Conservation (phyloP, 1,140 invertebrate species). For the Bombus balteatus region DNA sequence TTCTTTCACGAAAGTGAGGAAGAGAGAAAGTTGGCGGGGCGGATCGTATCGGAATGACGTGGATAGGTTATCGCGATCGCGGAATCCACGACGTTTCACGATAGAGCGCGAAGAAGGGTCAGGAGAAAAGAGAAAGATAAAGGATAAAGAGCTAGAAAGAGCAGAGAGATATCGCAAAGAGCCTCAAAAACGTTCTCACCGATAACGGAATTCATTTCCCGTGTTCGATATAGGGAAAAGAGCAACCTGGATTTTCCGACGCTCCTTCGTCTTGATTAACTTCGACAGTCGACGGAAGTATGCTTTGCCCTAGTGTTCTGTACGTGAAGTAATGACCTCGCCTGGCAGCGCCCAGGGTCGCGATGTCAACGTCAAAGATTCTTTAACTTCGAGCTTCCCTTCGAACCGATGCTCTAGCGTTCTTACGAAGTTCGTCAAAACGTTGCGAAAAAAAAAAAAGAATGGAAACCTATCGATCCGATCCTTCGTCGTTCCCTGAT, state of each 20-base stretch:
- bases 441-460: no score
- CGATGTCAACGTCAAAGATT: conserved; percentile 18
- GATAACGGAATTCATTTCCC: conserved; percentile 55
- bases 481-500: background rate
- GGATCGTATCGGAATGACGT: background rate
- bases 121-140: conserved; percentile 2
- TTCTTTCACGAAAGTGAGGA: background rate
- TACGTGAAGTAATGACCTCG: background rate
- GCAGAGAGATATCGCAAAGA: background rate
- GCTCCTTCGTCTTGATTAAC: conserved; percentile 43
- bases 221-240: conserved; percentile 7
- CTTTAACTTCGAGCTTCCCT: background rate
- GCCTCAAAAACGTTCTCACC: conserved; percentile 18
- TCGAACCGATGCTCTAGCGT: no score
- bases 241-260: conserved; percentile 31
- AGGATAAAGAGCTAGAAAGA: conserved; percentile 9
- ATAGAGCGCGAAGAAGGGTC: background rate
- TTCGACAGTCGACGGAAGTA: conserved; percentile 10
- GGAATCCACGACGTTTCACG: conserved; percentile 7
- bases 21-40: background rate
- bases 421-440: background rate
- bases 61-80: conserved; percentile 30
- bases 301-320: background rate
- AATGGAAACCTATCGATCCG: background rate
- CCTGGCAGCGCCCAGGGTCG: background rate